Conservation (phyloP, 2,888 invertebrate genomes). For the Elegia similella region DNA sequence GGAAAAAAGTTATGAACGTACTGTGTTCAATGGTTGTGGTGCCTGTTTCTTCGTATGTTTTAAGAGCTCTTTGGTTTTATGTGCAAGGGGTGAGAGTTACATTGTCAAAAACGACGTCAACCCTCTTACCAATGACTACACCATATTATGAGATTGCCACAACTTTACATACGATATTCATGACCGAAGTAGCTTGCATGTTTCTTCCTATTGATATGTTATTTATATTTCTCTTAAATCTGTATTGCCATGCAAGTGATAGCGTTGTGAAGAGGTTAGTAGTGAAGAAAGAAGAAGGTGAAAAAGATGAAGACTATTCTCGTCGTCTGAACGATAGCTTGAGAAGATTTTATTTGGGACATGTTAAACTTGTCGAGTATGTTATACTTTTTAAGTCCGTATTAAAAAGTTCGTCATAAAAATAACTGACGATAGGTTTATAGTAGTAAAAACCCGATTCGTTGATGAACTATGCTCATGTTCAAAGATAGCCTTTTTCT, state of each 20-base stretch:
- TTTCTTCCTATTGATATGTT: conserved; percentile 51
- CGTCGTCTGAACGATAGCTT: conserved; percentile 43
- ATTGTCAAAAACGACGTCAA: conserved; percentile 51
- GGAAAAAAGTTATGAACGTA: conserved; percentile 26
- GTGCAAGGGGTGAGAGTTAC: conserved; percentile 42
- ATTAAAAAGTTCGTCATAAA: conserved; percentile 17
- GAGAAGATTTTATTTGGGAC: conserved; percentile 44
- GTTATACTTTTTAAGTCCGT: conserved; percentile 25
- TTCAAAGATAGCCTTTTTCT: no score
- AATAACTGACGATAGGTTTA: background rate
- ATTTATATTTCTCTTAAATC: conserved; percentile 50
- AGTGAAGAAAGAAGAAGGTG: conserved; percentile 29
- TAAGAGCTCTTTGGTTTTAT: conserved; percentile 48
- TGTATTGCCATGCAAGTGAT: conserved; percentile 46
- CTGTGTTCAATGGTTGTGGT: conserved; percentile 25
- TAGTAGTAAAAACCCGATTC: background rate
- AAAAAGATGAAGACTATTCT: conserved; percentile 35
- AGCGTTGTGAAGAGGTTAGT: conserved; percentile 39
- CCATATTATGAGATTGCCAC: conserved; percentile 58
- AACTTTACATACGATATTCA: conserved; percentile 46
- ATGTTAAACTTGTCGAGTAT: conserved; percentile 48
- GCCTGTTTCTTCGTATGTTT: conserved; percentile 42
- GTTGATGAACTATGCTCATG: no score
- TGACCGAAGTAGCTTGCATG: conserved; percentile 42
- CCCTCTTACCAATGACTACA: conserved; percentile 53